Evolutionary conservation across 2,888 invertebrate genomes (phyloP), one percentile per base, ranked within the genome.

Genomic region (Ashinkailepas kermadecensis): DNA sequence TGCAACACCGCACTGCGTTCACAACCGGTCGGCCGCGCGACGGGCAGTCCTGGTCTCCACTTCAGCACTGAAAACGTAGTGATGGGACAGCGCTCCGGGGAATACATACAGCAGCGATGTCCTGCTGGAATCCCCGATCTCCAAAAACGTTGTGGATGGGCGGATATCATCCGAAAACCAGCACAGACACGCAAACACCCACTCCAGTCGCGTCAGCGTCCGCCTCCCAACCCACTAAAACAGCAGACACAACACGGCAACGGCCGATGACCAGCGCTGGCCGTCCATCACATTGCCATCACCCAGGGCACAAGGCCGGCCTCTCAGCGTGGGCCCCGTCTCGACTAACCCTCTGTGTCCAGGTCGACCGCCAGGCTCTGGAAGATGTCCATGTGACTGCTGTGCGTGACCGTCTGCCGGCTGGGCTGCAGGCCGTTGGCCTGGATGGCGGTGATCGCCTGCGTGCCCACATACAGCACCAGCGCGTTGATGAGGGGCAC

Each of bases 311-410:
- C 39, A 39, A 39, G 39, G 39, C 2, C 39, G 39, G 39, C 39
- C 39, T 39, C 2, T 4, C 39, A 39, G 39, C 39, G 39, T 39
- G 2, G 39, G 39, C 2, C 39, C 39, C 39, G 39, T 39, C 39
- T 39, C 23, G 65, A 88, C 89, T 90, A 88, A 88, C 98, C 99
- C 89, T 99, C 99, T 18, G 95, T 97, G 88, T 99, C 99, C 84
- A 99, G 91, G 88, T 98, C 97, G 0, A 99, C 98, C 0, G 97
- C 97, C 85, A 99, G 91, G 89, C 98, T 99, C 89, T 99, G 99
- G 91, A 99, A 99, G 85, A 99, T 99, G 88, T 99, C 99, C 98
- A 99, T 99, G 88, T 97, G 99, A 0, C 99, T 94, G 62, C 97
- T 97, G 87, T 99, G 98, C 1, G 97, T 95, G 84, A 99, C 98